Base-by-base conservation (phyloP, 2,797 vertebrate genomes). In the Hylomyscus alleni region DNA sequence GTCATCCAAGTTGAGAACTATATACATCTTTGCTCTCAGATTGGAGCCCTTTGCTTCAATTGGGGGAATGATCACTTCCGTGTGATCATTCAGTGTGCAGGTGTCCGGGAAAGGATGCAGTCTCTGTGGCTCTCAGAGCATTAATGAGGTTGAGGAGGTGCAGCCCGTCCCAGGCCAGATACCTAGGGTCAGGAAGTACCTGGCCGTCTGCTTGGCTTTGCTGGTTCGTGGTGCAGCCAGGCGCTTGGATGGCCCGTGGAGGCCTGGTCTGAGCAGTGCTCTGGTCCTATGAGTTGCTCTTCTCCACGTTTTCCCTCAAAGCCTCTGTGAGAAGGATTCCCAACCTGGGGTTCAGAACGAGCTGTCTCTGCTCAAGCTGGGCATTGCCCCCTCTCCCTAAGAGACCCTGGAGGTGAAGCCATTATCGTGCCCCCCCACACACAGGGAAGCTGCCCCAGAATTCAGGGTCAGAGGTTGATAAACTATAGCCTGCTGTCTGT, bases 401-500 rank as follows among this genome's bases (percentile, higher is more conserved):
- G 75, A 47, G 67, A 60, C 50, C 56, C 44, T 65, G 52, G 29
- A 78, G 72, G 50, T 65, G 67, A 93, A 91, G 60, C 54, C 95
- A 89, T 78, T 40, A 26, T 2, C 31, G 50, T 89, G 80, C 81
- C 96, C 72, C 44, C 44, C 44, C 44, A 44, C 44, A 44, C 44
- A 44, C 44, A 89, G 77, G 40, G 89, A 47, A 75, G 12, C 52
- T 65, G 37, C 44, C 54, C 26, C 50, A 96, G 65, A 34, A 31
- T 90, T 85, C 90, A 93, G 47, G 72, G 86, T 91, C 92, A 97
- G 94, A 96, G 84, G 76, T 87, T 44, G 34, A 84, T 82, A 82
- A 69, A 89, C 69, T 54, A 26, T 84, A 37, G 22, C 62, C 52
- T 83, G 19, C 72, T 91, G 44, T 47, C 72, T 94, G 37, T 58